phyloP scores from a whole-genome alignment of 1,140 invertebrate species.

The Apocrypta bakeri region DNA sequence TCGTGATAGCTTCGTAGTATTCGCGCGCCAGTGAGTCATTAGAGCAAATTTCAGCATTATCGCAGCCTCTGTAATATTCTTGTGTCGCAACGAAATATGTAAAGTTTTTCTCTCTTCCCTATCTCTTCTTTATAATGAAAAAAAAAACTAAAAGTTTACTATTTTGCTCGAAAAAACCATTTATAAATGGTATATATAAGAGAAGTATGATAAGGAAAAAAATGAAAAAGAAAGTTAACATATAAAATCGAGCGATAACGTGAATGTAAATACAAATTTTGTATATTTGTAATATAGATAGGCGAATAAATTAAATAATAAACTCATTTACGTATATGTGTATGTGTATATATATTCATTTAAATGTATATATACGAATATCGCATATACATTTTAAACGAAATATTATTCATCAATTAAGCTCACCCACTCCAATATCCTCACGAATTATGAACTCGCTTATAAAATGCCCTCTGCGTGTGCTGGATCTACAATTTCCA shows the following conservation, averaged over 20 bases:
- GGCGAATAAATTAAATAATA: slow-evolving; percentile 58
- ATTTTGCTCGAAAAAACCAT: slow-evolving; percentile 42
- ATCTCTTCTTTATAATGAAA: slow-evolving; percentile 37
- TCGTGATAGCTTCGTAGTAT: slow-evolving; percentile 52
- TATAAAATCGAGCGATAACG: slow-evolving; percentile 35
- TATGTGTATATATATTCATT: slow-evolving; percentile 54
- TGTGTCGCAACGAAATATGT: slow-evolving; percentile 52
- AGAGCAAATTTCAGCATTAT: slow-evolving; percentile 44
- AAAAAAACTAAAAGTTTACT: slow-evolving; percentile 40
- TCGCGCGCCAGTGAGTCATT: slow-evolving; percentile 43
- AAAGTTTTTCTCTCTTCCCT: slow-evolving; percentile 48
- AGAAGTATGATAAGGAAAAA: slow-evolving; percentile 13
- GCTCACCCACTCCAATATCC: neutral
- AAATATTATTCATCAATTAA: neutral
- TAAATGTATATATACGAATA: slow-evolving; percentile 49
- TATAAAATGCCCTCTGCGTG: too few relatives aligned
- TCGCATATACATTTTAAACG: slow-evolving; percentile 46
- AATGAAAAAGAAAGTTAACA: slow-evolving; percentile 36
- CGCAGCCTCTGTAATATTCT: slow-evolving; percentile 47
- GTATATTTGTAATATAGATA: slow-evolving; percentile 64
- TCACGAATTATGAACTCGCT: neutral
- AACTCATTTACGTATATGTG: slow-evolving; percentile 60
- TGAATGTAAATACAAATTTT: slow-evolving; percentile 60
- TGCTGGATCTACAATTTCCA: neutral
- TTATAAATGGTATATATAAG: neutral